Percentiles rank a stretch among this genome's conserved stretches.
Conservation (phyloP, 2,888 invertebrate genomes). For the Drepanosiphum platanoidis region DNA sequence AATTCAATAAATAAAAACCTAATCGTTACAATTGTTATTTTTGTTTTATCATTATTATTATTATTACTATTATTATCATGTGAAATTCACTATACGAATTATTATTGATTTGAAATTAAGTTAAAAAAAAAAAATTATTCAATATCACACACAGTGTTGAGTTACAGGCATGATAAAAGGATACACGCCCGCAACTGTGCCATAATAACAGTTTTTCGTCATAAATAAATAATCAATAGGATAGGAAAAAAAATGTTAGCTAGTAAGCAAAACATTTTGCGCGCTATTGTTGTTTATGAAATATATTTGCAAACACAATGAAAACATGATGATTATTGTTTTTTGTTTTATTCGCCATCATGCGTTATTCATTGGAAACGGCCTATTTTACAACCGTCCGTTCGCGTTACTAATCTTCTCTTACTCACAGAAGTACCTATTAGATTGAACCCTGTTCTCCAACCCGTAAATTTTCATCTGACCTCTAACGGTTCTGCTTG, state of each 20-base stretch:
- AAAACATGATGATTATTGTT: background rate
- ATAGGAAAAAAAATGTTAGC: too few relatives aligned
- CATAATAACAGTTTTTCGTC: background rate
- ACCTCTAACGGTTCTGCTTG: constrained; percentile 46
- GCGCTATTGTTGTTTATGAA: background rate
- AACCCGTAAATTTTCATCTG: constrained; percentile 27
- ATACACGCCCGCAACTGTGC: background rate
- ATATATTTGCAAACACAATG: background rate
- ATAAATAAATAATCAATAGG: background rate
- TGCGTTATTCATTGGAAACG: background rate
- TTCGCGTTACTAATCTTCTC: background rate
- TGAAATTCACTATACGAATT: too few relatives aligned
- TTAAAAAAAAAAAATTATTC: too few relatives aligned
- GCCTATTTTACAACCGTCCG: background rate
- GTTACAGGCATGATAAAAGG: too few relatives aligned
- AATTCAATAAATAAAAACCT: too few relatives aligned
- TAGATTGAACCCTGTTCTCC: constrained; percentile 4
- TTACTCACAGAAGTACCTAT: constrained; percentile 15
- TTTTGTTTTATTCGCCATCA: background rate
- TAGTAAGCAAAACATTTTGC: background rate
- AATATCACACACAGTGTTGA: too few relatives aligned
- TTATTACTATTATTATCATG: too few relatives aligned
- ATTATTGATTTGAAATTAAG: too few relatives aligned
- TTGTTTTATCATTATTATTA: too few relatives aligned
- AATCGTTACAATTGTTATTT: too few relatives aligned